These are phyloP conservation scores for Zelleria hepariella DNA, from an alignment of 2,888 invertebrate genomes.

Conservation along the genomic window DNA sequence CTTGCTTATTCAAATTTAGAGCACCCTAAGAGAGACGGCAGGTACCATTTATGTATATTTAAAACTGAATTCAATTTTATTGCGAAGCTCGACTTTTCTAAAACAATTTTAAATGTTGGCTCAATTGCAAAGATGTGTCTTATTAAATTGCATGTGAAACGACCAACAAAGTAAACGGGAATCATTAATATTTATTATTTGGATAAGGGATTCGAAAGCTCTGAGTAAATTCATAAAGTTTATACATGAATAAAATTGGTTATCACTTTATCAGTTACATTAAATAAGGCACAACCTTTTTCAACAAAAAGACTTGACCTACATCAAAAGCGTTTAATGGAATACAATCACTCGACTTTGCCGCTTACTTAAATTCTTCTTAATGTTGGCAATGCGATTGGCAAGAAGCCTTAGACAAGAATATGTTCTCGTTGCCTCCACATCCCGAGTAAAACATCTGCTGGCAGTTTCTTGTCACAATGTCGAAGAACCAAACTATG, in stretches of 20 bases:
- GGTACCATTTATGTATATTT: background rate
- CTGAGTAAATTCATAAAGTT: too few species aligned
- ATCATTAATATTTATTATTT: too few species aligned
- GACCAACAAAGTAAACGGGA: too few species aligned
- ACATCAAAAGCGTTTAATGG: background rate
- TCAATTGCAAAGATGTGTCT: too few species aligned
- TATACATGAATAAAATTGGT: too few species aligned
- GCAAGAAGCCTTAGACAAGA: conserved; percentile 31
- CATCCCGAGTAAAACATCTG: conserved; percentile 61
- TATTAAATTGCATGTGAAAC: too few species aligned
- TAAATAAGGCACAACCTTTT: background rate
- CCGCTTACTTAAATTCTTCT: conserved; percentile 11
- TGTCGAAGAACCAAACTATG: conserved; percentile 49
- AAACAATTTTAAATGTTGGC: too few species aligned
- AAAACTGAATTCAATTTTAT: background rate
- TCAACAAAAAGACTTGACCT: background rate
- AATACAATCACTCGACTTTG: background rate
- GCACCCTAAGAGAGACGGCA: background rate
- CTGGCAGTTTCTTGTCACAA: conserved; percentile 46
- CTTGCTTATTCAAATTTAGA: background rate
- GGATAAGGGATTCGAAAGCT: too few species aligned
- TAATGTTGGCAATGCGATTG: conserved; percentile 32
- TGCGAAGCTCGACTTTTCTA: too few species aligned
- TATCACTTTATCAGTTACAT: too few species aligned
- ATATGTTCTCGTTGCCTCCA: conserved; percentile 59